phyloP scores from a whole-genome alignment of 2,797 vertebrate genomes.

The Hyperoplus lanceolatus region DNA sequence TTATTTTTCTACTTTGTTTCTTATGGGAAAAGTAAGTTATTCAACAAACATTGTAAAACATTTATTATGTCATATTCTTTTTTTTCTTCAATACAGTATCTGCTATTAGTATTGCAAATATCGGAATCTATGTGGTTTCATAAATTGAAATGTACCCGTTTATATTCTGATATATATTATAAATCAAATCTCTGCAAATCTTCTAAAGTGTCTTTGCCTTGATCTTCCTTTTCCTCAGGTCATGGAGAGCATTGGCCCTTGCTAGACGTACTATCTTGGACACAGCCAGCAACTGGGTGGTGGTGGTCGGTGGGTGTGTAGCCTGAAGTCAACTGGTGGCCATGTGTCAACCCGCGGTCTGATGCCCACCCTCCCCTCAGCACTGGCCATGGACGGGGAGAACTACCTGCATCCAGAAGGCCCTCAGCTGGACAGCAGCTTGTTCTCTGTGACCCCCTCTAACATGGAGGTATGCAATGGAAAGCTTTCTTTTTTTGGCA shows the following conservation, averaged over 20 bases:
- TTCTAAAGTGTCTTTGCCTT: background rate
- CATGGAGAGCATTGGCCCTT: constrained; percentile 76
- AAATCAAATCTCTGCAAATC: background rate
- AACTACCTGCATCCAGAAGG: constrained; percentile 87
- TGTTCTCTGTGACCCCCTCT: constrained; percentile 78
- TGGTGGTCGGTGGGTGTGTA: constrained; percentile 51
- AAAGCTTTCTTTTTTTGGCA: background rate
- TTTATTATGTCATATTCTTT: background rate
- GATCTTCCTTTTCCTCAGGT: constrained; percentile 58
- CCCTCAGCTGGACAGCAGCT: constrained; percentile 82
- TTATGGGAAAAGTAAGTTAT: background rate
- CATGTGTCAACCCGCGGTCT: constrained; percentile 82
- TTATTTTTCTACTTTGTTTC: background rate
- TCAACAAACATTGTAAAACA: background rate
- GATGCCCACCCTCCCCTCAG: constrained; percentile 91
- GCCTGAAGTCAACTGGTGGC: constrained; percentile 71
- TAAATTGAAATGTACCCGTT: background rate
- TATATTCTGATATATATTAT: background rate
- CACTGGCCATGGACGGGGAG: constrained; percentile 93
- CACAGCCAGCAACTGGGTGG: constrained; percentile 63
- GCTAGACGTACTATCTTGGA: constrained; percentile 66
- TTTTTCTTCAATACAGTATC: background rate
- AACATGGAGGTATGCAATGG: constrained; percentile 76
- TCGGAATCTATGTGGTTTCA: background rate
- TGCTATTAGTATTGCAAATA: background rate